These are phyloP conservation scores for Drosophila bifasciata DNA, from an alignment of 1,140 invertebrate species.

Conservation along the genomic window DNA sequence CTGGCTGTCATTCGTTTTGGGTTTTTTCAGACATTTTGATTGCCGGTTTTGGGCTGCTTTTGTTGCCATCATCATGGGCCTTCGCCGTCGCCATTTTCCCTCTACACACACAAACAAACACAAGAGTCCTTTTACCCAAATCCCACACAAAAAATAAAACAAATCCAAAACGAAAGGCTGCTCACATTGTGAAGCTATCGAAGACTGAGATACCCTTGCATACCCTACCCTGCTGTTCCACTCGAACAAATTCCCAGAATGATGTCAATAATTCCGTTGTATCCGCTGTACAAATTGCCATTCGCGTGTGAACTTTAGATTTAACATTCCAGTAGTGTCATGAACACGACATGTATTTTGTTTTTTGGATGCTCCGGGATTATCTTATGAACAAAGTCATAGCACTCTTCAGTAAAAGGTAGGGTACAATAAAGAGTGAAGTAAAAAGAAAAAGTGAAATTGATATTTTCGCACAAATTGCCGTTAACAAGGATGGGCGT, in stretches of 20 bases:
- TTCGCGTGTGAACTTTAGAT: too few relatives aligned
- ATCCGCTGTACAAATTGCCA: too few relatives aligned
- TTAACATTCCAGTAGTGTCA: too few relatives aligned
- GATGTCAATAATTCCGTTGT: too few relatives aligned
- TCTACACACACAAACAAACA: constrained; percentile 22
- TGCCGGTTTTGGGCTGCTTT: constrained; percentile 54
- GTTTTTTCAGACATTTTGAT: constrained; percentile 66
- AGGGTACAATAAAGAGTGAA: constrained; percentile 23
- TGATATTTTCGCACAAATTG: constrained; percentile 76
- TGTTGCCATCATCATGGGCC: constrained; percentile 56
- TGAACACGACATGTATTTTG: too few relatives aligned
- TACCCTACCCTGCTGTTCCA: too few relatives aligned
- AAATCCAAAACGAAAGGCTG: too few relatives aligned
- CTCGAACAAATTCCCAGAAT: too few relatives aligned
- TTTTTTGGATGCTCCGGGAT: too few relatives aligned
- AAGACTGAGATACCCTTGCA: too few relatives aligned
- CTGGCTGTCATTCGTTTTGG: constrained; percentile 64
- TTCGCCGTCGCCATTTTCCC: constrained; percentile 47
- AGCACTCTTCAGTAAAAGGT: background rate
- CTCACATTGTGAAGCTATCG: too few relatives aligned
- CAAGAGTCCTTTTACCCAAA: constrained; percentile 18
- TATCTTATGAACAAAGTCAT: too few relatives aligned
- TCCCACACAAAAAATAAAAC: constrained; percentile 31
- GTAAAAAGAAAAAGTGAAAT: constrained; percentile 69
- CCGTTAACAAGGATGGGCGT: constrained; percentile 62